Evolutionary conservation across 1,140 invertebrate species (phyloP), one percentile per base, ranked within the genome.

Genomic region (Gryon sp.): DNA sequence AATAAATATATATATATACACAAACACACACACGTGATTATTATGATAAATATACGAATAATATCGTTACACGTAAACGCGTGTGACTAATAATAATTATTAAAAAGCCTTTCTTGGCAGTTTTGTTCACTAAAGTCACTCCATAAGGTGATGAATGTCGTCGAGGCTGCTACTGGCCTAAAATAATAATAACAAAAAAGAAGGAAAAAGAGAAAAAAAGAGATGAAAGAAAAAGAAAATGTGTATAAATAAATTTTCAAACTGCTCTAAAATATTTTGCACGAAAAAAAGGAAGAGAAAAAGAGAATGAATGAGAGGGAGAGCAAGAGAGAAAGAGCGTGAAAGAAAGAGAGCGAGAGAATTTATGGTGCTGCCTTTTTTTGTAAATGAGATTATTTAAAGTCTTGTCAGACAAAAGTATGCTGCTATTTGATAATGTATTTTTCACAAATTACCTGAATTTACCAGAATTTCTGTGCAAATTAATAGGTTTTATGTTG

Each of bases 1-100:
- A 19, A 34, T 22, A 52, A 19, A 48, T 26, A 65, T 32, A 65
- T 24, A 52, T 7, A 63, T 32, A 45, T 14, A 60, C n/a, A 62
- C 24, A 50, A 4, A 69, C 30, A 68, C 28, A 73, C 32, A 78
- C 62, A 48, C 62, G 53, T 55, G 55, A 69, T 79, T 60, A 80
- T 76, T 81, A 83, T 52, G 62, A 59, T 80, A 79, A 72, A 59
- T 83, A 80, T 79, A 78, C 68, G 76, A 62, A 52, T 78, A 72
- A 80, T 82, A 81, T 82, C 80, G 79, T 84, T 83, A 82, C 75
- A 83, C 79, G 70, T 80, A 81, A 79, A 76, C 50, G 76, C 76
- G 76, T 69, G 60, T 76, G 65, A 76, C 70, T 75, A 78, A 75
- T 66, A 45, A 9, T 28, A 9, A 78, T 66, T 70, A 63, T 45